Conservation (phyloP, 2,113 vertebrate genomes). For the Brachionichthys hirsutus region DNA sequence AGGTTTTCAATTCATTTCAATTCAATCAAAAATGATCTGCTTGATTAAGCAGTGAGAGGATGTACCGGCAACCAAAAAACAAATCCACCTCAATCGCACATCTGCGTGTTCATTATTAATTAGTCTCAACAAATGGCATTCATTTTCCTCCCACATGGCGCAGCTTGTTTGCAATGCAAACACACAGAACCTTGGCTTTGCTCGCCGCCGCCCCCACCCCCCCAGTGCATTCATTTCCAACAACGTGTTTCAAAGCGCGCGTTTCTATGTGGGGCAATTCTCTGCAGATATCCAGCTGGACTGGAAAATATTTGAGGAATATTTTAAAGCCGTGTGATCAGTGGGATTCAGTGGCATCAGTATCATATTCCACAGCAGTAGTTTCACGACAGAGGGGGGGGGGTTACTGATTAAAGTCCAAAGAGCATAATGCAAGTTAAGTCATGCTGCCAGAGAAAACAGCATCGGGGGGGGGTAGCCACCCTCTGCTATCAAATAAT, state of each 20-base stretch:
- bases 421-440: slow-evolving; percentile 55
- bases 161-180: slow-evolving; percentile 74
- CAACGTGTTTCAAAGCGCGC: slow-evolving; percentile 34
- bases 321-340: slow-evolving; percentile 40
- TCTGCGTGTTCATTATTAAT: slow-evolving; percentile 76
- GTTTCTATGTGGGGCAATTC: slow-evolving; percentile 55
- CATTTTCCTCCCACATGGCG: slow-evolving; percentile 57
- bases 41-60: slow-evolving; percentile 63
- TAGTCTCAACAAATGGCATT: slow-evolving; percentile 75
- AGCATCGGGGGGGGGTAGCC: slow-evolving; percentile 43
- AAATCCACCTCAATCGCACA: slow-evolving; percentile 68
- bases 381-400: slow-evolving; percentile 8
- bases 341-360: slow-evolving; percentile 24
- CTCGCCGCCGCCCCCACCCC: too few relatives aligned
- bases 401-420: slow-evolving; percentile 56
- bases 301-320: slow-evolving; percentile 46
- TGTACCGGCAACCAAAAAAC: slow-evolving; percentile 56
- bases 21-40: too few relatives aligned
- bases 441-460: slow-evolving; percentile 46
- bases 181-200: slow-evolving; percentile 47
- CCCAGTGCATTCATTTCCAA: slow-evolving; percentile 41
- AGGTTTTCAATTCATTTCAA: too few relatives aligned
- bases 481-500: slow-evolving; percentile 71
- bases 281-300: slow-evolving; percentile 58
- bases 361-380: slow-evolving; percentile 23